Evolutionary conservation across 2,888 invertebrate genomes (phyloP).

Genomic region (Eledona agricola): DNA sequence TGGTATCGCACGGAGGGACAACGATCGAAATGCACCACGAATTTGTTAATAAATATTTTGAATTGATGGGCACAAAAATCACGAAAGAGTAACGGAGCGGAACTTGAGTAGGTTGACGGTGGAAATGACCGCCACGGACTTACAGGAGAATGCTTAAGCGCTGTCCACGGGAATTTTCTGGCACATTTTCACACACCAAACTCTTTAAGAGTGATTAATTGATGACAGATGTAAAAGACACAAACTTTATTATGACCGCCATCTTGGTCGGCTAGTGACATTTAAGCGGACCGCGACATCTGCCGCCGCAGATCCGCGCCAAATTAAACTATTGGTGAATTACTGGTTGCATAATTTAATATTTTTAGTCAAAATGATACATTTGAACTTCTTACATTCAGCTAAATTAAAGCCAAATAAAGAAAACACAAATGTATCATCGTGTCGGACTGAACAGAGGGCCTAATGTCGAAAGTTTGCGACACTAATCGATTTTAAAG

Average conservation of each 20-base stretch:
- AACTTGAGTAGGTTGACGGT: not conserved
- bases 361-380: too few species aligned
- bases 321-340: conserved; percentile 13
- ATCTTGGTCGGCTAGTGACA: conserved; percentile 31
- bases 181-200: conserved; percentile 36
- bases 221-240: conserved; percentile 32
- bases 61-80: conserved; percentile 20
- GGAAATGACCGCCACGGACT: conserved; percentile 5
- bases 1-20: not conserved
- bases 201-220: conserved; percentile 9
- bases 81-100: conserved; percentile 19
- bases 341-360: conserved; percentile 29
- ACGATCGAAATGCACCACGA: conserved; percentile 1
- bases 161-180: conserved; percentile 5
- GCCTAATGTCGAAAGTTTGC: too few species aligned
- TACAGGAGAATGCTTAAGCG: conserved; percentile 14
- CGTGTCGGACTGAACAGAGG: too few species aligned
- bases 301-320: not conserved
- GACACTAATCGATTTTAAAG: too few species aligned
- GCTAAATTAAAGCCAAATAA: too few species aligned
- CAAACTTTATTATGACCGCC: conserved; percentile 37
- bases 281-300: conserved; percentile 16
- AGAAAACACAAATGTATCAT: too few species aligned
- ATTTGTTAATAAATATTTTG: conserved; percentile 20
- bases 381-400: too few species aligned